phyloP scores from a whole-genome alignment of 2,888 invertebrate species.

The Drosophila nigritarsus region DNA sequence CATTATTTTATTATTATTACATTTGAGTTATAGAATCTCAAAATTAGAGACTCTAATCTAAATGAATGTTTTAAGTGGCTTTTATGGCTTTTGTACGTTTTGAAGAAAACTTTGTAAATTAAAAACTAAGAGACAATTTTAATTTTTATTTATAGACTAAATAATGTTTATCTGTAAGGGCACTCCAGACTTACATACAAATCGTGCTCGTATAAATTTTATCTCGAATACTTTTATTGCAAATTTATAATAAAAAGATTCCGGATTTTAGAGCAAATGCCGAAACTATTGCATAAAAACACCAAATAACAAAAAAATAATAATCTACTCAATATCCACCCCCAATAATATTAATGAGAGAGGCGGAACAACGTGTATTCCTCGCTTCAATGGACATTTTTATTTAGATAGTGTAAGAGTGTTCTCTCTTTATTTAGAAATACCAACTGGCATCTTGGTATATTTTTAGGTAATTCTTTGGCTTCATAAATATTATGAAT shows the following conservation, averaged over 20 bases:
- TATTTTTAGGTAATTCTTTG: no score
- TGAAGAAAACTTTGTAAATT: neutral
- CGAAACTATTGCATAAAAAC: neutral
- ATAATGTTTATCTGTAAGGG: neutral
- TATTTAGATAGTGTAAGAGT: no score
- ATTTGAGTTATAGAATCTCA: neutral
- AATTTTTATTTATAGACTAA: neutral
- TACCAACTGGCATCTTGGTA: no score
- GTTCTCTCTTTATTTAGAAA: no score
- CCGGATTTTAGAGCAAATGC: neutral
- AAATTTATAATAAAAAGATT: neutral
- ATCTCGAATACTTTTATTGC: no score
- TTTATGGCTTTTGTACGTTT: neutral
- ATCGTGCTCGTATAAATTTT: no score
- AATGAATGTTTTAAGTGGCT: neutral
- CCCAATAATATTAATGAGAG: neutral
- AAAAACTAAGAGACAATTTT: neutral
- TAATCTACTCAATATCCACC: neutral
- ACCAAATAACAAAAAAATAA: no score
- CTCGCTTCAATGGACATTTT: no score
- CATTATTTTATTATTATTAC: neutral
- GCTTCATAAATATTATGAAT: no score
- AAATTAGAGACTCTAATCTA: neutral
- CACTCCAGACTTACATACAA: neutral
- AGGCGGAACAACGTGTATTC: neutral